Evolutionary conservation across 2,797 vertebrate genomes (phyloP), one percentile per base, ranked within the genome.

Genomic region (Thripadectes ignobilis): DNA sequence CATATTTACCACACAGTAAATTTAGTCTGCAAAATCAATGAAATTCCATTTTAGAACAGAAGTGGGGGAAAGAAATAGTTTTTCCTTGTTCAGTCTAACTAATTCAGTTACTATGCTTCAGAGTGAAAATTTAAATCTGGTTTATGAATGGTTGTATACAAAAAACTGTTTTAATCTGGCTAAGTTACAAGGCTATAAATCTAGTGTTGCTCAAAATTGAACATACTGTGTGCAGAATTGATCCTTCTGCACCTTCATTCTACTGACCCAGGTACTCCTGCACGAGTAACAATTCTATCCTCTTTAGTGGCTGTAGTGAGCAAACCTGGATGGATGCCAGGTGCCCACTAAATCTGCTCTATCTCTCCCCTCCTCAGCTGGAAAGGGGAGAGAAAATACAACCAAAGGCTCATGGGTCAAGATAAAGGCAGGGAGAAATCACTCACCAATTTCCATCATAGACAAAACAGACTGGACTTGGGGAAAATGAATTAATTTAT

Each of bases 21-120:
- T 71, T 80, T 74, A 23, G 32, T 66, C 14, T 43, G 63, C 65
- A 83, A 93, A 88, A 94, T 80, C 45, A 83, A 88, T 77, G n/a
- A 57, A 77, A 67, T 45, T 74, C 23, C 39, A 39, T 48, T 95
- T 82, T 76, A 85, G 36, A 81, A 59, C 6, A 52, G 13, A 38
- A 66, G 45, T 57, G 12, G 10, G 17, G 16, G 21, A 71, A 66
- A 79, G 26, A 85, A 77, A 52, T 61, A 0, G 0, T 13, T 91
- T 83, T 88, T 51, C 41, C 21, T 30, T 68, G 20, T 20, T 84
- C 29, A 81, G 38, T 68, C 49, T 58, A 89, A 49, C n/a, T 80
- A 71, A 80, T 88, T 85, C 34, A 51, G 72, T 66, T 71, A 34
- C 36, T 86, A 5, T 36, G 54, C 7, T 76, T 79, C 36, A 67